Percentiles rank a stretch among this genome's conserved stretches.
Evolutionary conservation across 2,888 invertebrate genomes (phyloP).

Genomic region (Tetropium fuscum): DNA sequence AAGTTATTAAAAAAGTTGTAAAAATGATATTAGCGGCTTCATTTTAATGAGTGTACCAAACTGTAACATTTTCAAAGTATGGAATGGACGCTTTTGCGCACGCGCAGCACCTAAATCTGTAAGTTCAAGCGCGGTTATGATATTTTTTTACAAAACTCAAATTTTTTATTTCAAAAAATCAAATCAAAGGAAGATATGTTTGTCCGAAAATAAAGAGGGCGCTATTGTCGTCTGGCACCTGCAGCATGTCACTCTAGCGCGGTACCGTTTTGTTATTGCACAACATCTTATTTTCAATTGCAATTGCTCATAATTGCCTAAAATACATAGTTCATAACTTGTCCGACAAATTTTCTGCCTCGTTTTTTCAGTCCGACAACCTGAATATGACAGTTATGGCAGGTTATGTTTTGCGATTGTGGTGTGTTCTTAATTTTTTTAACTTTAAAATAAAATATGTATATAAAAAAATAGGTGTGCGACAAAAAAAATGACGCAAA

Average conservation of each 20-base stretch:
- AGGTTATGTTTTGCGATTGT: background rate
- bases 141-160: no score
- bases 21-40: no score
- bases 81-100: no score
- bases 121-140: no score
- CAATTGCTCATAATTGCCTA: background rate
- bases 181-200: background rate
- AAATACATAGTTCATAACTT: no score
- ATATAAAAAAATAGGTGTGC: no score
- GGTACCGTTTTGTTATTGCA: background rate
- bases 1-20: no score
- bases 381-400: background rate
- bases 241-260: background rate
- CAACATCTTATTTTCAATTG: background rate
- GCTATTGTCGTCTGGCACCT: background rate
- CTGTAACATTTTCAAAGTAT: no score
- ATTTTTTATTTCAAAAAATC: no score
- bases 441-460: no score
- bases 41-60: no score
- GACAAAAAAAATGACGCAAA: background rate
- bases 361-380: background rate
- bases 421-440: background rate
- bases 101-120: no score
- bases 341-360: background rate
- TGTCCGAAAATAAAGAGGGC: background rate